Percentiles rank a stretch among this genome's conserved stretches.
These are phyloP conservation scores for Amphipyra tragopoginis DNA, from an alignment of 2,888 invertebrate genomes.

Conservation along the genomic window DNA sequence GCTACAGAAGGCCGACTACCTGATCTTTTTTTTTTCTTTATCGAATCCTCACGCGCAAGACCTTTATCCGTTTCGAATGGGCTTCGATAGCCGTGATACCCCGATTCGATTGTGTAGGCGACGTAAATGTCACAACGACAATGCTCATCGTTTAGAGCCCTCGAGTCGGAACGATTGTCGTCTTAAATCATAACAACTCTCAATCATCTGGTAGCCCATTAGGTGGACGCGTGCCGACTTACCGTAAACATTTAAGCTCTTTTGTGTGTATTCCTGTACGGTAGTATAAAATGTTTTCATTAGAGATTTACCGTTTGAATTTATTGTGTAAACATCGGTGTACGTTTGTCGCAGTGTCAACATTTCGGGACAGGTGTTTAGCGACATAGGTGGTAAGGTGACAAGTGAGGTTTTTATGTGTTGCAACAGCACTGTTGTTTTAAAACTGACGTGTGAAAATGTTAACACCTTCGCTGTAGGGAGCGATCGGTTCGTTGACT, in stretches of 20 bases:
- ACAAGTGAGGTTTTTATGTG: constrained; percentile 65
- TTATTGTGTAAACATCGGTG: constrained; percentile 71
- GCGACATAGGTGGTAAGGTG: constrained; percentile 74
- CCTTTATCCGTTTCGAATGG: constrained; percentile 68
- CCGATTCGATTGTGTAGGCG: constrained; percentile 79
- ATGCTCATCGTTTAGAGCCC: constrained; percentile 76
- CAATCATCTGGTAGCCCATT: constrained; percentile 72
- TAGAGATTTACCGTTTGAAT: constrained; percentile 75
- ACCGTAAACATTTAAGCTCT: constrained; percentile 74
- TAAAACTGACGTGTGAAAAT: constrained; percentile 63
- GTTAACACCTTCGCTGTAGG: constrained; percentile 48
- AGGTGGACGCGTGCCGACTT: constrained; percentile 74
- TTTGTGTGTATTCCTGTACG: constrained; percentile 65
- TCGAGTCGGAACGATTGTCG: constrained; percentile 70
- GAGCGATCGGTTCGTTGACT: constrained; percentile 65
- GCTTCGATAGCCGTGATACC: constrained; percentile 67
- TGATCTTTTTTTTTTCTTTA: constrained; percentile 70
- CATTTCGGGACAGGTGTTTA: constrained; percentile 69
- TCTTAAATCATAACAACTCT: constrained; percentile 77
- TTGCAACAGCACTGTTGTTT: constrained; percentile 65
- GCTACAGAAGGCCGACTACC: constrained; percentile 75
- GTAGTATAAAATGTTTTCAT: constrained; percentile 66
- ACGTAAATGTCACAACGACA: constrained; percentile 80
- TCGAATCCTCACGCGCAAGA: constrained; percentile 52
- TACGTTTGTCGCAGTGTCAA: constrained; percentile 68